Conservation (phyloP, 2,113 vertebrate genomes). For the Halichoeres trimaculatus region DNA sequence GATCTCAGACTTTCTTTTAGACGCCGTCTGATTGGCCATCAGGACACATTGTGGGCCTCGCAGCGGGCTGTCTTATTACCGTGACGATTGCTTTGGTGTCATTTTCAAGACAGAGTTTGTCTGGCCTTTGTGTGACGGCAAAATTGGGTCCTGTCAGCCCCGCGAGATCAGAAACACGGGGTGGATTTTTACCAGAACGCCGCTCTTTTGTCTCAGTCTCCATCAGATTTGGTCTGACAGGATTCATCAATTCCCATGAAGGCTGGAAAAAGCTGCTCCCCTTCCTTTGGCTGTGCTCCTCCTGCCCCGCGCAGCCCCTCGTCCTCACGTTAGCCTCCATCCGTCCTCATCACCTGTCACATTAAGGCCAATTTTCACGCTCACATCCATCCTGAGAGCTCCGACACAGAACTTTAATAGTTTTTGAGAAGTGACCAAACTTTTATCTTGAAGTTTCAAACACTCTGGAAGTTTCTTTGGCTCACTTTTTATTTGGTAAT, state of each 20-base stretch:
- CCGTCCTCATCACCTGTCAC: conserved; percentile 63
- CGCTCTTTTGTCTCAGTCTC: conserved; percentile 40
- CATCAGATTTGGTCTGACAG: conserved; percentile 56
- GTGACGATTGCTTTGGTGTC: conserved; percentile 21
- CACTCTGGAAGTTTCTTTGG: background rate
- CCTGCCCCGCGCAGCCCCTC: conserved; percentile 27
- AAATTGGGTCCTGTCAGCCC: conserved; percentile 30
- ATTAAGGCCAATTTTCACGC: conserved; percentile 36
- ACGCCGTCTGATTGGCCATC: conserved; percentile 52
- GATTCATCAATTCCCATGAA: conserved; percentile 71
- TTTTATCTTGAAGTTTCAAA: conserved; percentile 17
- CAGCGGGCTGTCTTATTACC: conserved; percentile 33
- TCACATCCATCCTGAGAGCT: conserved; percentile 41
- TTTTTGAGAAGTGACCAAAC: conserved; percentile 9
- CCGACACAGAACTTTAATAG: background rate
- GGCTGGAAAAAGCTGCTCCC: conserved; percentile 31
- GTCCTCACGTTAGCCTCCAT: conserved; percentile 37
- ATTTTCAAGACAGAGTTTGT: conserved; percentile 33
- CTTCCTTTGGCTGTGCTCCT: conserved; percentile 7
- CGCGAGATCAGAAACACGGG: background rate
- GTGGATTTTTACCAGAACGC: conserved; percentile 21
- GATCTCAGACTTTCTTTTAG: conserved; percentile 37
- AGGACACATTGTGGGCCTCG: conserved; percentile 6
- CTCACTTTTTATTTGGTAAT: background rate
- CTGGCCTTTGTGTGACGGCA: conserved; percentile 22